Percentiles rank a stretch among this genome's conserved stretches.
Evolutionary conservation across 2,113 vertebrate species (phyloP).

Genomic region (Theropithecus gelada): DNA sequence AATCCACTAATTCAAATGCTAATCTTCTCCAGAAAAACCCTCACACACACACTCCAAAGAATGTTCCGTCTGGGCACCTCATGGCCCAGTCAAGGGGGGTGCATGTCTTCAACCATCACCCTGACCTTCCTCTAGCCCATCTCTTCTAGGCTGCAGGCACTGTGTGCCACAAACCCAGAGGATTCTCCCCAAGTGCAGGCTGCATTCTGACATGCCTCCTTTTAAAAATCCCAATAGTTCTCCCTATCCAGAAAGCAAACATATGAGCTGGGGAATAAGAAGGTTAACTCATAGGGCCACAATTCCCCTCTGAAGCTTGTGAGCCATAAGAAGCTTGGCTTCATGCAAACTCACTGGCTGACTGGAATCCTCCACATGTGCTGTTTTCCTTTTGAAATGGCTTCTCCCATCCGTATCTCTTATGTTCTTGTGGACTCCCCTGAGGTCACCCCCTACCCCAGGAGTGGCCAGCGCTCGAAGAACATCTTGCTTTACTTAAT

Average conservation of each 20-base stretch:
- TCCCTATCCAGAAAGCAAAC: not conserved
- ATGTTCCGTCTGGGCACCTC: not conserved
- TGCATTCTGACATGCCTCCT: not conserved
- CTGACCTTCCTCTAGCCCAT: not conserved
- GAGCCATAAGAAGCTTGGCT: not conserved
- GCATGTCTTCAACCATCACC: not conserved
- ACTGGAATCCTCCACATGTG: not conserved
- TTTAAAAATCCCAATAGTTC: not conserved
- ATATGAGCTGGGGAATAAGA: not conserved
- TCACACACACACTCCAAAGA: not conserved
- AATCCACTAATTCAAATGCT: too few relatives aligned
- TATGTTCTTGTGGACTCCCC: too few relatives aligned
- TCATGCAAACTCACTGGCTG: too few relatives aligned
- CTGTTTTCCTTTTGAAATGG: not conserved
- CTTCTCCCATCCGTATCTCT: too few relatives aligned
- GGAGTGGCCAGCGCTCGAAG: not conserved
- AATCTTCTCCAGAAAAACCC: too few relatives aligned
- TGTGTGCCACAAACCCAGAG: not conserved
- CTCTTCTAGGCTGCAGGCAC: too few relatives aligned
- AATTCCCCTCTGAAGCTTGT: not conserved
- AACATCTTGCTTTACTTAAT: not conserved
- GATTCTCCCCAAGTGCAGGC: not conserved
- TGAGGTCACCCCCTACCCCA: not conserved
- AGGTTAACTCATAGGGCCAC: not conserved
- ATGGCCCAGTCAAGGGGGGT: not conserved